Conservation (phyloP, 2,888 invertebrate genomes). For the Homarus gammarus region DNA sequence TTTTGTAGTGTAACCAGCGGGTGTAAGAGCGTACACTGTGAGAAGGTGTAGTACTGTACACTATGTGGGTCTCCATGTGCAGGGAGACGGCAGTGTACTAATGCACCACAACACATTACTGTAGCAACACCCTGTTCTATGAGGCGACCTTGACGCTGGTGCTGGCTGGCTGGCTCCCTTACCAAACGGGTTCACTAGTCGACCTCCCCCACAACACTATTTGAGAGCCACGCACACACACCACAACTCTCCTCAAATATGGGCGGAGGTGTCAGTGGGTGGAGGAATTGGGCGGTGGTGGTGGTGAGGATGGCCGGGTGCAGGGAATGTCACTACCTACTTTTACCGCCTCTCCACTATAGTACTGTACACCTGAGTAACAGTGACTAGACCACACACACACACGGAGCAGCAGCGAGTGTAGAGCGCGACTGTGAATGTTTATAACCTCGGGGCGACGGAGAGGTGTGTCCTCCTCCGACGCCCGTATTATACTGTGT, state of each 20-base stretch:
- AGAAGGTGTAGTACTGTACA: no score
- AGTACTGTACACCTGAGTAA: slow-evolving; percentile 37
- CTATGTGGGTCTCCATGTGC: slow-evolving; percentile 19
- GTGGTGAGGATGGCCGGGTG: neutral
- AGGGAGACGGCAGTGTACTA: neutral
- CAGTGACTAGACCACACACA: no score
- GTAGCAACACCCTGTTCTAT: slow-evolving; percentile 19
- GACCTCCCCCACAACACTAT: neutral
- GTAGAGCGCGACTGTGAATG: no score
- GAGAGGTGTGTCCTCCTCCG: slow-evolving; percentile 57
- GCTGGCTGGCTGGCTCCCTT: slow-evolving; percentile 22
- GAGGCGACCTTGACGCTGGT: slow-evolving; percentile 32
- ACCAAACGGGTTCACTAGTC: slow-evolving; percentile 4
- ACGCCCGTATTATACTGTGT: slow-evolving; percentile 30
- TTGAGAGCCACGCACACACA: no score
- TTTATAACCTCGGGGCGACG: slow-evolving; percentile 26
- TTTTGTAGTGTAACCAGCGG: no score
- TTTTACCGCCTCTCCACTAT: neutral
- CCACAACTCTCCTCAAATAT: no score
- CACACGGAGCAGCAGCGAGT: neutral
- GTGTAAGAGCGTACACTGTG: no score
- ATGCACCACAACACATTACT: slow-evolving; percentile 20
- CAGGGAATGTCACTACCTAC: slow-evolving; percentile 9
- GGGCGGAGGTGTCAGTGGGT: no score
- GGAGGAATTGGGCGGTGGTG: neutral